These are phyloP conservation scores for Pteropus rufus DNA, from an alignment of 2,797 vertebrate species.

Conservation along the genomic window DNA sequence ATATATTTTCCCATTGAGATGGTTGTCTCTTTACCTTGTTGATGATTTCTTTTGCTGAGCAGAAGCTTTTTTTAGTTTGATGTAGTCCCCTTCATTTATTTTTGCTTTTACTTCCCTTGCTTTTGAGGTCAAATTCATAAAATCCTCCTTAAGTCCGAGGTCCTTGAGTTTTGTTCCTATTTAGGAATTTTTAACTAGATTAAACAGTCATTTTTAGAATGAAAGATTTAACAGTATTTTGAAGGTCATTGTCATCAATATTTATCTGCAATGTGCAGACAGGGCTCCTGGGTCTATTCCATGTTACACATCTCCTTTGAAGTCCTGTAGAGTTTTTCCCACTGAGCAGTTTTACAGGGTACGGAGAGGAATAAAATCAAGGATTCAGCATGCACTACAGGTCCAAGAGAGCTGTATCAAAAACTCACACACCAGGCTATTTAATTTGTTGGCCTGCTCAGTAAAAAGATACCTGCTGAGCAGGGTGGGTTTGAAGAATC, in stretches of 20 bases:
- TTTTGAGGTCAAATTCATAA: too few relatives aligned
- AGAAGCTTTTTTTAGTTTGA: too few relatives aligned
- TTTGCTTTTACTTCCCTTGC: too few relatives aligned
- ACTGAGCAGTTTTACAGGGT: not conserved
- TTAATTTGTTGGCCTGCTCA: conserved; percentile 41
- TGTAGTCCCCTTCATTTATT: too few relatives aligned
- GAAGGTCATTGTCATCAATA: conserved; percentile 25
- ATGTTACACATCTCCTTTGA: conserved; percentile 53
- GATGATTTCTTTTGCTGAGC: too few relatives aligned
- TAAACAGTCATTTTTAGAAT: not conserved
- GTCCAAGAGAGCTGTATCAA: conserved; percentile 37
- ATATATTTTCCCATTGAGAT: too few relatives aligned
- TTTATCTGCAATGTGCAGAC: conserved; percentile 26
- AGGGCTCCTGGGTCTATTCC: conserved; percentile 44
- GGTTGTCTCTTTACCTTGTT: too few relatives aligned
- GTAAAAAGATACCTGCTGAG: conserved; percentile 54
- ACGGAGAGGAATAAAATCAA: conserved; percentile 23
- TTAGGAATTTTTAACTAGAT: not conserved
- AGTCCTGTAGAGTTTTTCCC: conserved; percentile 39
- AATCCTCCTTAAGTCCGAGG: too few relatives aligned
- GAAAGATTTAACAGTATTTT: not conserved
- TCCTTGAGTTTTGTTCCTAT: too few relatives aligned
- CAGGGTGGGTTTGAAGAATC: conserved; percentile 58
- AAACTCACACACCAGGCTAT: conserved; percentile 49
- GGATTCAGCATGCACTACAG: conserved; percentile 26